phyloP scores from a whole-genome alignment of 2,113 vertebrate genomes.

The Varanus salvator region DNA sequence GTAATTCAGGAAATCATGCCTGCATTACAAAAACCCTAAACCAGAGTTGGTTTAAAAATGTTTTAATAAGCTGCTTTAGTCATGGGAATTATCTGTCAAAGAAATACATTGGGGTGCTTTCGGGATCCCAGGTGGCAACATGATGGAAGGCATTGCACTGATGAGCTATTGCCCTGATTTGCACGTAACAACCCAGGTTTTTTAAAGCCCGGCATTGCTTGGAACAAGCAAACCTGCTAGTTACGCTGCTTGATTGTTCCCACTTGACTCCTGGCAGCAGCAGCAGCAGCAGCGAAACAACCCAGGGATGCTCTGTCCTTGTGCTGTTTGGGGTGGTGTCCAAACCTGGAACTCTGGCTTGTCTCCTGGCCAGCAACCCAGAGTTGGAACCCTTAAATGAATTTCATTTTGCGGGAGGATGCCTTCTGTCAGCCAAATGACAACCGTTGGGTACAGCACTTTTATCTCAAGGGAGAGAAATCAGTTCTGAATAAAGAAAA shows the following conservation, averaged over 20 bases:
- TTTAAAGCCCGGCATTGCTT: too few relatives aligned
- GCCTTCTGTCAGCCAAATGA: not conserved
- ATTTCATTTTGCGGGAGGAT: not conserved
- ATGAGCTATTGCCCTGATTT: not conserved
- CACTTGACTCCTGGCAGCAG: too few relatives aligned
- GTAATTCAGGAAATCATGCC: constrained; percentile 64
- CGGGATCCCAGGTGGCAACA: not conserved
- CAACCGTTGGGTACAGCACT: not conserved
- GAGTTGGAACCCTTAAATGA: too few relatives aligned
- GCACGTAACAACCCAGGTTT: too few relatives aligned
- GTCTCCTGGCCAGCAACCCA: too few relatives aligned
- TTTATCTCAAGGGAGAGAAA: not conserved
- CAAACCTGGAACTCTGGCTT: too few relatives aligned
- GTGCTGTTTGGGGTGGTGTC: too few relatives aligned
- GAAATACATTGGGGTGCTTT: constrained; percentile 51
- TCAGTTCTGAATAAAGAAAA: not conserved
- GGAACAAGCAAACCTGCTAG: too few relatives aligned
- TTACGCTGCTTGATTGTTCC: too few relatives aligned
- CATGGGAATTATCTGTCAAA: constrained; percentile 60
- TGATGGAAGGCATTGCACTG: not conserved
- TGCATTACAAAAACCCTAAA: constrained; percentile 60
- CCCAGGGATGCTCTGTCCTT: too few relatives aligned
- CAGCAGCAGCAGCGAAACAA: too few relatives aligned
- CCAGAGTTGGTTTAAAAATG: constrained; percentile 61
- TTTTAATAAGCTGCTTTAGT: constrained; percentile 58